Base-by-base conservation (phyloP, 2,888 invertebrate genomes). In the Meloe dianella region DNA sequence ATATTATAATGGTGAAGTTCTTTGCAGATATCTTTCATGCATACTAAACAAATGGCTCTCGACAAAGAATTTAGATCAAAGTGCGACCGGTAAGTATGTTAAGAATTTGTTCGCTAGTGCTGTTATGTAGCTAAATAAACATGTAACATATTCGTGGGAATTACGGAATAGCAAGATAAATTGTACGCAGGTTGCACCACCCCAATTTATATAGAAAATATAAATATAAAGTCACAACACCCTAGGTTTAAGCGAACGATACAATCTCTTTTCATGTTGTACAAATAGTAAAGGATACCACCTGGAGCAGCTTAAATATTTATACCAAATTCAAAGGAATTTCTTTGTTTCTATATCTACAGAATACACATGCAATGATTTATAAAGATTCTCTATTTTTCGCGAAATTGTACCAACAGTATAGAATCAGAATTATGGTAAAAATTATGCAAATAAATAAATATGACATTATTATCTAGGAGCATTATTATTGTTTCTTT, bases 11-110 rank as follows among this genome's bases (percentile, higher is more conserved):
- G 63, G 59, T 67, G 69, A 63, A 64, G 67, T 63, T 64, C 67
- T 56, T 63, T 68, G 73, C 69, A 61, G 70, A 69, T 71, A 67
- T 62, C 63, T 61, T 65, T 57, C 41, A 59, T 71, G 66, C 65
- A 71, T 69, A 67, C 62, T 63, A 66, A 71, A 71, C 60, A 64
- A 66, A 64, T 65, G 60, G 61, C 58, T 22, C 54, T 4, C 35
- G 5, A 60, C 67, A 63, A 69, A 65, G 65, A 70, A 65, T 70
- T 70, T 64, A 64, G 67, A 64, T 64, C 64, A 64, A 64, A 67
- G 61, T 57, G 29, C 61, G 59, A 61, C 24, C 24, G 61, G 51
- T 27, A 24, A 51, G 61, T 61, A 61, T 64, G 61, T 32, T 61
- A 29, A 47, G 61, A 64, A 64, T 67, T 64, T 56, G 57, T 59